Evolutionary conservation across 2,888 invertebrate species (phyloP).

Genomic region (Orthosia gothica): DNA sequence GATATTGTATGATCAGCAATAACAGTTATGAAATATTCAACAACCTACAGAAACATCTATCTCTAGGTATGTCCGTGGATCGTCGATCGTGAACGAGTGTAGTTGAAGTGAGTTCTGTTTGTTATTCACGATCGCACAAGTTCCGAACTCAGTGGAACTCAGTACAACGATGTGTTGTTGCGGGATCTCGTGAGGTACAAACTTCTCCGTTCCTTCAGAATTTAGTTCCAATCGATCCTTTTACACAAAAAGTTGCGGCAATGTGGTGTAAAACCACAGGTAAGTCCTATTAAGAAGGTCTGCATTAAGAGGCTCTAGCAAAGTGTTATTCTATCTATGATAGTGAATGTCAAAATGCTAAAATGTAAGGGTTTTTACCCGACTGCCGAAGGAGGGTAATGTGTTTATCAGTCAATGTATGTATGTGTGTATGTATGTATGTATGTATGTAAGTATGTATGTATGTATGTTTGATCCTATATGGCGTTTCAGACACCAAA

Average conservation of each 20-base stretch:
- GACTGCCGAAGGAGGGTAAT: no score
- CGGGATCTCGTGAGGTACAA: neutral
- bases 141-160: constrained; percentile 5
- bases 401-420: no score
- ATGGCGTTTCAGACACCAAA: no score
- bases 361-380: no score
- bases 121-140: constrained; percentile 1
- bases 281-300: neutral
- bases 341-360: no score
- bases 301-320: neutral
- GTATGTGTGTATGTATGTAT: no score
- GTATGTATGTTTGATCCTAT: no score
- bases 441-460: no score
- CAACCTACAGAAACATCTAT: neutral
- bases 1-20: no score
- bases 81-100: neutral
- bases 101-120: constrained; percentile 13
- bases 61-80: no score
- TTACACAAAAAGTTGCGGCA: neutral
- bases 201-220: neutral
- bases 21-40: neutral
- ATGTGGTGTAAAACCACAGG: no score
- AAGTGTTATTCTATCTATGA: no score
- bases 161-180: constrained; percentile 10
- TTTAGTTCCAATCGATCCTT: neutral